Evolutionary conservation across 2,797 vertebrate species (phyloP).

Genomic region (Buphagus erythrorhynchus): DNA sequence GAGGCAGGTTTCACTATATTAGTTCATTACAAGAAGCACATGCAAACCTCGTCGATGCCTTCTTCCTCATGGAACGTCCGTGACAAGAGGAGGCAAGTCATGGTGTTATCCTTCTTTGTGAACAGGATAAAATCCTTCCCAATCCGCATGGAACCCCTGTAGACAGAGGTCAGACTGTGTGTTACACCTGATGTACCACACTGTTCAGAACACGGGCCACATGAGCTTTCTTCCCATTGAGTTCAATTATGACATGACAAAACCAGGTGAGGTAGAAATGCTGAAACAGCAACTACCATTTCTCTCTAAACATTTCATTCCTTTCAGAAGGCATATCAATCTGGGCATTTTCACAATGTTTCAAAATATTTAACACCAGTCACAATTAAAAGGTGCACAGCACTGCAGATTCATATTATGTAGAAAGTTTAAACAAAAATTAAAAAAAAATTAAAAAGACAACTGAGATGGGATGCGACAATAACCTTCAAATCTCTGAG

Average conservation of each 20-base stretch:
- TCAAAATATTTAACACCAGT: neutral
- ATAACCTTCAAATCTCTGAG: neutral
- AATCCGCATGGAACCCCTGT: constrained; percentile 96
- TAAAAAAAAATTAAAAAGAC: rapidly evolving
- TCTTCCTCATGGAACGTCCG: constrained; percentile 98
- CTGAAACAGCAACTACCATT: neutral
- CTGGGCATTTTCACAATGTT: neutral
- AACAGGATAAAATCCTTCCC: constrained; percentile 98
- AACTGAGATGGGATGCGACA: neutral
- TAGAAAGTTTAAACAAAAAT: neutral
- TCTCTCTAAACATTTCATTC: neutral
- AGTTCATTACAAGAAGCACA: neutral
- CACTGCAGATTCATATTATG: neutral
- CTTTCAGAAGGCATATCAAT: neutral
- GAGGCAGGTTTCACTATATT: neutral
- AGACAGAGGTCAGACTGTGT: neutral
- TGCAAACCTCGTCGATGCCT: constrained; percentile 93
- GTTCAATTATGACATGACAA: neutral
- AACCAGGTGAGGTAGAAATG: neutral
- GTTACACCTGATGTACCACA: neutral
- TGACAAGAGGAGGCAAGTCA: constrained; percentile 95
- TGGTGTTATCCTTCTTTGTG: constrained; percentile 90
- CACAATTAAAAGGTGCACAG: neutral
- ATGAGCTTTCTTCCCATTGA: neutral
- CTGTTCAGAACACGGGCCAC: neutral